Conservation (phyloP, 2,113 vertebrate species). For the Eublepharis macularius region DNA sequence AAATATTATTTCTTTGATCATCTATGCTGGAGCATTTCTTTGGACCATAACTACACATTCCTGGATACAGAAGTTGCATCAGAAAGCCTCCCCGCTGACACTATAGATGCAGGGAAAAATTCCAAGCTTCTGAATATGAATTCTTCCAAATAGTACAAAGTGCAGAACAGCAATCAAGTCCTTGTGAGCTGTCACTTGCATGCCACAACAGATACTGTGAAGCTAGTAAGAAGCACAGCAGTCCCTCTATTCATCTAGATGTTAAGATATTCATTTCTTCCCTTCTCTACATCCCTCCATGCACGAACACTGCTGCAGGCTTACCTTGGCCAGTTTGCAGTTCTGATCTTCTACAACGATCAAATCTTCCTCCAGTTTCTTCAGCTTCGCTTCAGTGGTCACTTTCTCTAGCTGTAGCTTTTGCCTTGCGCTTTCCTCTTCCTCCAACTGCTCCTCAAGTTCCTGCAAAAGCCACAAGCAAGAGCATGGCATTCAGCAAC, state of each 20-base stretch:
- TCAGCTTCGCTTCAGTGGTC: constrained; percentile 91
- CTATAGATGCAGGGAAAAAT: too few relatives aligned
- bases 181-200: neutral
- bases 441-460: constrained; percentile 95
- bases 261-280: neutral
- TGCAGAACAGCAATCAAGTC: neutral
- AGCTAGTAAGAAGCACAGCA: neutral
- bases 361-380: constrained; percentile 94
- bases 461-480: constrained; percentile 75
- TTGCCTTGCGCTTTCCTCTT: constrained; percentile 94
- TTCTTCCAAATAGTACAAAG: neutral
- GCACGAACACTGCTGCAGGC: neutral
- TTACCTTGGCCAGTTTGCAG: constrained; percentile 90
- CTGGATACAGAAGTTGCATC: neutral
- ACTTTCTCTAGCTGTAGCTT: constrained; percentile 97
- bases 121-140: too few relatives aligned
- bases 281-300: neutral
- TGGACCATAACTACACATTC: neutral
- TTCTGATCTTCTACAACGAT: constrained; percentile 95
- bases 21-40: neutral
- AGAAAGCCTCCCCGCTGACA: neutral
- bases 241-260: neutral
- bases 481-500: constrained; percentile 9
- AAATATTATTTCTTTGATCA: neutral
- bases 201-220: neutral